Conservation (phyloP, 1,140 invertebrate species). For the Trichonephila inaurata region DNA sequence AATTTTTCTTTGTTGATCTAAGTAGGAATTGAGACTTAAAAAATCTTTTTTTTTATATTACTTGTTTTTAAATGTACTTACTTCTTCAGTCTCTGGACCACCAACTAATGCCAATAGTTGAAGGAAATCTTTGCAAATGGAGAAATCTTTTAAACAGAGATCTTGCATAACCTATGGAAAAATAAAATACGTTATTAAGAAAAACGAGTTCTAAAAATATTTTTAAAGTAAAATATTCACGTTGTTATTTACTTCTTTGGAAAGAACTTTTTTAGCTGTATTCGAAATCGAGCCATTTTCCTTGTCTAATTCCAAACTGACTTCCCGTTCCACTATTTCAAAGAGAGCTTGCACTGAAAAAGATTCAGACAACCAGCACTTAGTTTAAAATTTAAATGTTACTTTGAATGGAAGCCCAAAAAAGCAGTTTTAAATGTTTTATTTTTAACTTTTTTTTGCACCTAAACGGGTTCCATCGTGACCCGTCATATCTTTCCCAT, state of each 20-base stretch:
- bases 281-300: constrained; percentile 27
- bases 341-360: constrained; percentile 58
- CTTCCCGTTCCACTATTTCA: constrained; percentile 52
- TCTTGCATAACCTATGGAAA: constrained; percentile 45
- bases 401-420: no score
- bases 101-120: constrained; percentile 58
- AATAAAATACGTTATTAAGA: neutral
- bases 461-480: no score
- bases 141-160: constrained; percentile 33
- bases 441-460: no score
- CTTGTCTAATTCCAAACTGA: constrained; percentile 40
- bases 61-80: constrained; percentile 20
- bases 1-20: no score
- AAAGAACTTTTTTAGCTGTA: neutral
- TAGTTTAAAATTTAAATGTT: no score
- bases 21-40: no score
- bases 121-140: constrained; percentile 61
- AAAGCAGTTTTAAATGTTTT: no score
- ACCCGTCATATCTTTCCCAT: no score
- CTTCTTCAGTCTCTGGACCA: constrained; percentile 37
- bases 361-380: no score
- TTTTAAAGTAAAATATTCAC: neutral
- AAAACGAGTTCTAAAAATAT: neutral
- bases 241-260: neutral
- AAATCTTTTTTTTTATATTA: no score